Evolutionary conservation across 1,140 invertebrate genomes (phyloP), one percentile per base, ranked within the genome.

Genomic region (Tetramorium alpestre): DNA sequence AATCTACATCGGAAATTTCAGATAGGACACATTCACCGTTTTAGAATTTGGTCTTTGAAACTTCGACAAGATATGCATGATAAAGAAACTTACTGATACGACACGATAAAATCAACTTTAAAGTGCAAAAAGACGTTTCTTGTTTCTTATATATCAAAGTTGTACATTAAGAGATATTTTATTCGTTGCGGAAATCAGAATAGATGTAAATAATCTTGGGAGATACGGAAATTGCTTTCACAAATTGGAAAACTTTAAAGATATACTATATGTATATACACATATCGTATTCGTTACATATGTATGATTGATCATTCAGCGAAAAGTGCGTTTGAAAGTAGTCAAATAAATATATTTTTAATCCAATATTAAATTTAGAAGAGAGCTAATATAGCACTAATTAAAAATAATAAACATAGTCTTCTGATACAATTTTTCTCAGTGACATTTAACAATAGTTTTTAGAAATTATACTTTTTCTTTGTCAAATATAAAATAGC

Each of bases 241-340:
- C 22, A 62, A 62, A 77, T 49, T 64, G 38, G 13, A 78, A 56
- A 64, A 49, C 60, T 25, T 64, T 47, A 62, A 33, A 78, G 54
- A 62, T 77, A n/a, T 72, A 1, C 18, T 44, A 11, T 8, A 10
- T 25, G 28, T 33, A n/a, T 11, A 60, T 60, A 16, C 16, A 70
- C 10, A 11, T 25, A 72, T 54, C 72, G 16, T 54, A 72, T 33
- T 11, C 49, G 28, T 54, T 38, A 18, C 51, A 11, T 38, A 10
- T 38, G 64, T 56, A 72, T 33, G 28, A 73, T 25, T 25, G 33
- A 38, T 56, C 10, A 22, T 18, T n/a, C 18, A 41, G 18, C 3
- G 6, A 73, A 54, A 11, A 41, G n/a, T 38, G 28, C 28, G 25
- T 72, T 72, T 72, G 4, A 28, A 54, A 33, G 8, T 8, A 13